Conservation (phyloP, 2,113 vertebrate genomes). For the Tachuris rubrigastra region DNA sequence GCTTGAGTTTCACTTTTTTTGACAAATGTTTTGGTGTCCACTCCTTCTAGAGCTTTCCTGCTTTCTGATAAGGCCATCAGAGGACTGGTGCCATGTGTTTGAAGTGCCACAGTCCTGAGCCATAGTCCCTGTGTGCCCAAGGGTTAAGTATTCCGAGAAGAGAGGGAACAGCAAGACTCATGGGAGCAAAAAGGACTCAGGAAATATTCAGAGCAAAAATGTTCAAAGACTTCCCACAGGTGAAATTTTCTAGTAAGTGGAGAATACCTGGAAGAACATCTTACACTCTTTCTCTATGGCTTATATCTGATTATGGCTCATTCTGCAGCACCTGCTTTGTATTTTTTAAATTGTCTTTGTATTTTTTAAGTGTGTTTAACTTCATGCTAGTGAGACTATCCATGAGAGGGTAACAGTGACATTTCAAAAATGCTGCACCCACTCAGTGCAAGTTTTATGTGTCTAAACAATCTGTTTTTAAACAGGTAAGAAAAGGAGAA, state of each 20-base stretch:
- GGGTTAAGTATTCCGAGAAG: background rate
- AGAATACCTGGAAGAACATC: background rate
- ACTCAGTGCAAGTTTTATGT: background rate
- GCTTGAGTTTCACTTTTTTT: background rate
- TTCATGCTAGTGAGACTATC: background rate
- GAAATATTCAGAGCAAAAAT: background rate
- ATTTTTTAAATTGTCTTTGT: slow-evolving; percentile 4
- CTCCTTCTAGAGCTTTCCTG: background rate
- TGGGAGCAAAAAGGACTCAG: background rate
- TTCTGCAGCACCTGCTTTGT: background rate
- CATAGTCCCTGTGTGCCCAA: background rate
- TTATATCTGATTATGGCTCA: background rate
- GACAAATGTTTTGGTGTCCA: background rate
- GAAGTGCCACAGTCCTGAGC: background rate
- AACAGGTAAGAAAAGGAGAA: background rate
- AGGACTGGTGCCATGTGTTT: background rate
- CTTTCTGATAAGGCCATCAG: background rate
- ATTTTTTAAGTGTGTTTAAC: background rate
- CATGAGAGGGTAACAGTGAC: background rate
- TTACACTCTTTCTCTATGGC: background rate
- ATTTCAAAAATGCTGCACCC: background rate
- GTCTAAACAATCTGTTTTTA: background rate
- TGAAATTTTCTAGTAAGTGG: background rate
- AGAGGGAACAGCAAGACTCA: background rate
- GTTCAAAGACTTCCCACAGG: background rate